Conservation (phyloP, 2,888 invertebrate species). For the Ormyrus pomaceus region DNA sequence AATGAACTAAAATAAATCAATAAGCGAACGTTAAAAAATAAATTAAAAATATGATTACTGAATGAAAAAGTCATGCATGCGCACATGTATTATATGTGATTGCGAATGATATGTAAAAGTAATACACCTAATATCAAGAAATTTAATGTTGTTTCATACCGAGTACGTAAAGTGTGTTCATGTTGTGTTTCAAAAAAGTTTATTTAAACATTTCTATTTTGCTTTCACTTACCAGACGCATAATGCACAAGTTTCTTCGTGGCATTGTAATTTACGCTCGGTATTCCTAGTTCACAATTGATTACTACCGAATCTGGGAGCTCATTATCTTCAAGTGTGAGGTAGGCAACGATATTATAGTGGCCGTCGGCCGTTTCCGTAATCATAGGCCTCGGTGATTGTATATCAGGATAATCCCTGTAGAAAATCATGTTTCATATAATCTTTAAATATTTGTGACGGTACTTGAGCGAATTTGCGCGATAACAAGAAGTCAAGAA, state of each 20-base stretch:
- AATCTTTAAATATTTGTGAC: background rate
- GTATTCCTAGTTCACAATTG: constrained; percentile 71
- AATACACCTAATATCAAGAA: no score
- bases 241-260: constrained; percentile 69
- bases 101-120: background rate
- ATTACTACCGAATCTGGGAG: constrained; percentile 66
- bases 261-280: constrained; percentile 68
- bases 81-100: constrained; percentile 1
- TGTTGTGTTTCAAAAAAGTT: no score
- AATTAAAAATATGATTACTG: background rate
- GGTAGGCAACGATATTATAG: constrained; percentile 68
- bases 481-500: no score
- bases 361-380: constrained; percentile 65
- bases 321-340: constrained; percentile 66
- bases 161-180: no score
- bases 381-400: constrained; percentile 63
- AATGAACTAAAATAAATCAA: constrained; percentile 7
- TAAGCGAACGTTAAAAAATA: constrained; percentile 1
- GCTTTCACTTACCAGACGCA: constrained; percentile 66
- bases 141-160: no score
- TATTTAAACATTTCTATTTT: no score
- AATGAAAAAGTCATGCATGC: constrained; percentile 24
- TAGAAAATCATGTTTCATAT: constrained; percentile 8
- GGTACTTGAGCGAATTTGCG: background rate
- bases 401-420: constrained; percentile 64